Percentiles rank a stretch among this genome's conserved stretches.
These are phyloP conservation scores for Zoroaster sp. DNA, from an alignment of 53 echinoderm and acorn worm genomes.

Conservation along the genomic window DNA sequence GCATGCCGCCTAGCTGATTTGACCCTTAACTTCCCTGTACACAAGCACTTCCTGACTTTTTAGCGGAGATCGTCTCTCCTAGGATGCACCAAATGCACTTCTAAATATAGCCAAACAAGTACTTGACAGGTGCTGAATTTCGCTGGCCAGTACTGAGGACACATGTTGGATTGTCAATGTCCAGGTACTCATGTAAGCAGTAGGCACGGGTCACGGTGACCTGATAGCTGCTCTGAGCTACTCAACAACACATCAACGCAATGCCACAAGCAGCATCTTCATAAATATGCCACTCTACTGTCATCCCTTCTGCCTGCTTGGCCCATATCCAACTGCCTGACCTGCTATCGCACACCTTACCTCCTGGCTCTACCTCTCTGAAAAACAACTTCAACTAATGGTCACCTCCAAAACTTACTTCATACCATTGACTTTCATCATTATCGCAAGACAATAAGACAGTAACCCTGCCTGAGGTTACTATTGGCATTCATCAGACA, in stretches of 20 bases:
- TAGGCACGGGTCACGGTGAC: slow-evolving; percentile 46
- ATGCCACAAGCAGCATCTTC: slow-evolving; percentile 50
- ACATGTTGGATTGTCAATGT: slow-evolving; percentile 20
- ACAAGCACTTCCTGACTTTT: slow-evolving; percentile 64
- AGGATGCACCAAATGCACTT: slow-evolving; percentile 61
- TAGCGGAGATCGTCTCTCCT: slow-evolving; percentile 53
- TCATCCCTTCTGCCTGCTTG: slow-evolving; percentile 49
- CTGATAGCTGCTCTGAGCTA: slow-evolving; percentile 38
- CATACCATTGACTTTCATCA: background rate
- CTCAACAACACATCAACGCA: slow-evolving; percentile 54
- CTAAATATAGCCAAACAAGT: slow-evolving; percentile 63
- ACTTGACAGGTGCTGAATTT: slow-evolving; percentile 61
- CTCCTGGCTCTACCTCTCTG: background rate
- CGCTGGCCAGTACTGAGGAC: slow-evolving; percentile 48
- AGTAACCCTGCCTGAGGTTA: background rate
- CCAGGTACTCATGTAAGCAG: slow-evolving; percentile 48
- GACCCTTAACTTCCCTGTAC: slow-evolving; percentile 59
- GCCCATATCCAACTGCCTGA: slow-evolving; percentile 57
- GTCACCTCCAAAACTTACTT: background rate
- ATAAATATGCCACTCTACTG: slow-evolving; percentile 59
- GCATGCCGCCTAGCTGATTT: slow-evolving; percentile 53
- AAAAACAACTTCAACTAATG: slow-evolving; percentile 11
- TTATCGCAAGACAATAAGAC: background rate
- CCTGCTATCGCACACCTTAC: slow-evolving; percentile 46
- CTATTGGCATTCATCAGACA: background rate